Percentiles rank a stretch among this genome's conserved stretches.
Evolutionary conservation across 2,888 invertebrate species (phyloP).

Genomic region (Lycia hirtaria): DNA sequence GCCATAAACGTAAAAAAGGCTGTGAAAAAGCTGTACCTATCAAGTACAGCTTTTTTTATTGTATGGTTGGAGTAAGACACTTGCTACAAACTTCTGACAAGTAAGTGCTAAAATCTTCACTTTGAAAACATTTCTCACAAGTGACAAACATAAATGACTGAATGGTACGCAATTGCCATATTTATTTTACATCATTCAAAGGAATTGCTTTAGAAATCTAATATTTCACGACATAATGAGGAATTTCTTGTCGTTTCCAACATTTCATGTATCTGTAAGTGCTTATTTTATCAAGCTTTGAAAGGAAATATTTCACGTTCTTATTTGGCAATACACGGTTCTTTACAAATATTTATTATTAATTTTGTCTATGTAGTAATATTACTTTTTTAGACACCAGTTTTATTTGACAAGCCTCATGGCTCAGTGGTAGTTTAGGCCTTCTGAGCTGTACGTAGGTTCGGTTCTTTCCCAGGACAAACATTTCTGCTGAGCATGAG

Average conservation of each 20-base stretch:
- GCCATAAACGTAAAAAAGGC: too few species aligned
- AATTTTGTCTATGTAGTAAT: too few species aligned
- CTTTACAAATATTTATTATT: neutral
- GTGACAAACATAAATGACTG: constrained; percentile 2
- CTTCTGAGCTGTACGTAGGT: too few species aligned
- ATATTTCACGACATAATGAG: constrained; percentile 39
- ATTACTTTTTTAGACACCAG: too few species aligned
- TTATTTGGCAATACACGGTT: neutral
- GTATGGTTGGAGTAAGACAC: neutral
- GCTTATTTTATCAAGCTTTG: neutral
- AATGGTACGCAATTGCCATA: constrained; percentile 7
- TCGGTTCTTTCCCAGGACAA: too few species aligned
- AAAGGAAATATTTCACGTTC: neutral
- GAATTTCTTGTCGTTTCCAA: constrained; percentile 39
- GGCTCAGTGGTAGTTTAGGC: too few species aligned
- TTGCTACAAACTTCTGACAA: neutral
- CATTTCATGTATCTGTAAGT: constrained; percentile 8
- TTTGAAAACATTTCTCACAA: neutral
- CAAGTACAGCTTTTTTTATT: too few species aligned
- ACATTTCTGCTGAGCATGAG: too few species aligned
- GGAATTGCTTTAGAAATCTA: constrained; percentile 36
- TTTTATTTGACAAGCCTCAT: too few species aligned
- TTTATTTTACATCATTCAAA: constrained; percentile 17
- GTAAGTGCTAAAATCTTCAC: constrained; percentile 18
- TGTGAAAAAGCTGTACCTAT: too few species aligned